Percentiles rank a stretch among this genome's conserved stretches.
phyloP scores from a whole-genome alignment of 2,113 vertebrate genomes.

The Eclectus roratus region DNA sequence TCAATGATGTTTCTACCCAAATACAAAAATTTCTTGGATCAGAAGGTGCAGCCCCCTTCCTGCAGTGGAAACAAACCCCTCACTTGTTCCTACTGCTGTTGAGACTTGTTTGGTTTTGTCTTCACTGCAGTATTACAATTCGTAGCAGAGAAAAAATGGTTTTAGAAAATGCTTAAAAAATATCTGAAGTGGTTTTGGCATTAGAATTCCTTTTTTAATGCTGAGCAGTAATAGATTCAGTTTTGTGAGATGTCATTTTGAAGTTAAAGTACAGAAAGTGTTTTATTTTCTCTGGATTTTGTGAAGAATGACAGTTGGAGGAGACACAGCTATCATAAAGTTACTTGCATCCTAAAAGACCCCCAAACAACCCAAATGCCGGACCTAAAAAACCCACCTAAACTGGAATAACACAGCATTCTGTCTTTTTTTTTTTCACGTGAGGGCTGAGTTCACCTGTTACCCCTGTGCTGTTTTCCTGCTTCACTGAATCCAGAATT shows the following conservation, averaged over 20 bases:
- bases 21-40: neutral
- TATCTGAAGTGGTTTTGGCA: neutral
- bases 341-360: neutral
- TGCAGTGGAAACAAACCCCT: neutral
- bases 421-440: neutral
- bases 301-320: neutral
- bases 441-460: neutral
- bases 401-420: neutral
- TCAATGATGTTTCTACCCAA: neutral
- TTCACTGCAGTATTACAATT: neutral
- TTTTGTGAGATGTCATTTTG: neutral
- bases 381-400: neutral
- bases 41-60: neutral
- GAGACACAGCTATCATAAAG: neutral
- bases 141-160: neutral
- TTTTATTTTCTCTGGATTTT: neutral
- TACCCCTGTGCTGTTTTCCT: neutral
- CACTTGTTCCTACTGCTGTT: neutral
- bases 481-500: neutral
- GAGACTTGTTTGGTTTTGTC: neutral
- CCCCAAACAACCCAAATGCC: fast-evolving
- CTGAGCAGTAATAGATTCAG: neutral
- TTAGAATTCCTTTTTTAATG: neutral
- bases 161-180: neutral
- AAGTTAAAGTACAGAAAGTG: neutral